Conservation (phyloP, 2,888 invertebrate species). For the Ferdinandea cuprea region DNA sequence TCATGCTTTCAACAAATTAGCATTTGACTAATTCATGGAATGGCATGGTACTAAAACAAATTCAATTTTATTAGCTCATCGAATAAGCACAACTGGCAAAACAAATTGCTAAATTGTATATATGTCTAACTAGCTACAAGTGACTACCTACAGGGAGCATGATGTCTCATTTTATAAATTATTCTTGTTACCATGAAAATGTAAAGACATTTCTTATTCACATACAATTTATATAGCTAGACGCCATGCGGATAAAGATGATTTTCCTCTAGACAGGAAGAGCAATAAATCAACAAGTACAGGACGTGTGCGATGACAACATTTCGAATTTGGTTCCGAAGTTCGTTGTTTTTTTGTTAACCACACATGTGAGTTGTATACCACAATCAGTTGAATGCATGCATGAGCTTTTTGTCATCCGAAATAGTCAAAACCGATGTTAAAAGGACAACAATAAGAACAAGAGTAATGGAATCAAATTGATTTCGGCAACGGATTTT, state of each 20-base stretch:
- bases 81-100: too few species aligned
- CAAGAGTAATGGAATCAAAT: conserved; percentile 42
- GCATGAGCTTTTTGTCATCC: conserved; percentile 65
- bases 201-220: too few species aligned
- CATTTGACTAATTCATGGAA: too few species aligned
- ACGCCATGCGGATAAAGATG: conserved; percentile 57
- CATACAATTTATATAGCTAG: neutral
- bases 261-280: conserved; percentile 71
- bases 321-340: conserved; percentile 56
- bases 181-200: too few species aligned
- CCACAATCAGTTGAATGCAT: conserved; percentile 1
- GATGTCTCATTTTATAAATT: too few species aligned
- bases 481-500: conserved; percentile 66
- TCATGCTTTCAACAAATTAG: too few species aligned
- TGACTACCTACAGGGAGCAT: too few species aligned
- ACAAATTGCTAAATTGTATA: too few species aligned
- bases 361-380: too few species aligned
- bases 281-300: conserved; percentile 71
- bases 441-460: neutral
- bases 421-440: conserved; percentile 41
- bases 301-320: conserved; percentile 72
- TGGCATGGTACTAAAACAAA: too few species aligned
- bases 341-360: conserved; percentile 6
- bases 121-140: too few species aligned
- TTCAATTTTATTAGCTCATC: too few species aligned